phyloP scores from a whole-genome alignment of 1,140 invertebrate species.

The Polypedilum vanderplanki region DNA sequence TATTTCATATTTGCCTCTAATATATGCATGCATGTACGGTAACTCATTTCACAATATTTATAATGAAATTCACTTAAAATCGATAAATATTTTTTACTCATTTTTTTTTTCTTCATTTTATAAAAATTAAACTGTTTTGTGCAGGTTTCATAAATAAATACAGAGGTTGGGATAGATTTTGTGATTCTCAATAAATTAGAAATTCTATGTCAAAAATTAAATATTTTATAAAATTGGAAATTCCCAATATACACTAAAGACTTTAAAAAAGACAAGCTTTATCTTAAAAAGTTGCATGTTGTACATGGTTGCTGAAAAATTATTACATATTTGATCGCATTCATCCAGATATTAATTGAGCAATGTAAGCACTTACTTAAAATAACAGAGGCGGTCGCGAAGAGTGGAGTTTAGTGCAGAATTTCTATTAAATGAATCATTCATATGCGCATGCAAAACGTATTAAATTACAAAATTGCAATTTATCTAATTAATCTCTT shows the following conservation, averaged over 20 bases:
- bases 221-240: not conserved
- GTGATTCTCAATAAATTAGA: no score
- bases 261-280: not conserved
- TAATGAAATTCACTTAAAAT: conserved; percentile 15
- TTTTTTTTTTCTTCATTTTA: no score
- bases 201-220: not conserved
- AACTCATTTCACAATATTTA: not conserved
- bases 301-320: no score
- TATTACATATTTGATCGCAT: no score
- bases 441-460: not conserved
- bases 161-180: no score
- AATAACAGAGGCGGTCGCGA: not conserved
- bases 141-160: no score
- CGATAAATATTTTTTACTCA: not conserved
- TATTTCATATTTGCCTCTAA: not conserved
- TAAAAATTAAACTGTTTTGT: no score
- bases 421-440: not conserved
- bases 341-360: no score
- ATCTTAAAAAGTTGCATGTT: no score
- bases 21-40: not conserved
- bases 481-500: conserved; percentile 11
- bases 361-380: not conserved
- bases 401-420: not conserved
- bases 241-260: not conserved
- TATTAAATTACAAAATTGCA: conserved; percentile 5